phyloP scores from a whole-genome alignment of 2,888 invertebrate species.

The Hesperia comma region DNA sequence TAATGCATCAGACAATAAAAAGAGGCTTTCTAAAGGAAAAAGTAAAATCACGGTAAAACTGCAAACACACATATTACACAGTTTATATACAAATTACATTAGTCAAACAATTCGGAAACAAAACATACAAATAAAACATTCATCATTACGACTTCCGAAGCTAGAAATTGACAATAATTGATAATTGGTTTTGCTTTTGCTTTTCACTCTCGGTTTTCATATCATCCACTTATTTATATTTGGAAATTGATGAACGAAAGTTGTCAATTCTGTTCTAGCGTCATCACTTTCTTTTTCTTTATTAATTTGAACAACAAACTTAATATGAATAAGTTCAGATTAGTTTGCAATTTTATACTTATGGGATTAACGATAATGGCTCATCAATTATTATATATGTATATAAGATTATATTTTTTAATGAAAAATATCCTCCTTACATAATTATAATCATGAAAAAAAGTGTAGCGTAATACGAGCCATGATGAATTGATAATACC shows the following conservation, averaged over 20 bases:
- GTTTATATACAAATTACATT: no score
- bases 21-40: no score
- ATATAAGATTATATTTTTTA: no score
- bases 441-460: no score
- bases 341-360: neutral
- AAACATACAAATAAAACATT: neutral
- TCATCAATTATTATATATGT: no score
- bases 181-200: conserved; percentile 2
- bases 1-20: no score
- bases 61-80: neutral
- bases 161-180: conserved; percentile 1
- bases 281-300: conserved; percentile 3
- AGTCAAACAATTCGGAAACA: neutral
- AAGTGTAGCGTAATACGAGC: no score
- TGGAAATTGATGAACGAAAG: neutral
- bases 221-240: neutral
- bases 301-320: neutral
- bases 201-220: neutral
- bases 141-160: neutral
- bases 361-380: neutral
- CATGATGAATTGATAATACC: no score
- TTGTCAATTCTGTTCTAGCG: neutral
- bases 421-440: no score
- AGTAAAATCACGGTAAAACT: neutral
- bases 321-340: neutral